phyloP scores from a whole-genome alignment of 2,113 vertebrate genomes.

The Gulo gulo region DNA sequence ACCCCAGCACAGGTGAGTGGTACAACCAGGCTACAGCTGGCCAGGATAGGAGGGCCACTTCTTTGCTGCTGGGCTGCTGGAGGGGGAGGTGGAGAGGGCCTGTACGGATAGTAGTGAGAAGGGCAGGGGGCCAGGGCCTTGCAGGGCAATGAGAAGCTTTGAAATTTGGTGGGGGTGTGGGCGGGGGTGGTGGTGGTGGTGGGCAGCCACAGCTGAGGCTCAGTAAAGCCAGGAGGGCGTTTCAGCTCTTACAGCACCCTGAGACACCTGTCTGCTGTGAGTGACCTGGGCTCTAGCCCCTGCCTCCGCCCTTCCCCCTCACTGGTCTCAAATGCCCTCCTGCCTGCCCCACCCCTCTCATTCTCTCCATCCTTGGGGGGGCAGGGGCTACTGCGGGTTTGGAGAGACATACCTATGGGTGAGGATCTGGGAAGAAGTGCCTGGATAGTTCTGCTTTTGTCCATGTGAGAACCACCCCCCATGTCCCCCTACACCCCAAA shows the following conservation, averaged over 20 bases:
- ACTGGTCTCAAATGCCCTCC: neutral
- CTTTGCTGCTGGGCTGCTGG: neutral
- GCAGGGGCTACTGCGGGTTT: neutral
- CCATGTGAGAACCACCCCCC: neutral
- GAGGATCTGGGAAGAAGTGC: neutral
- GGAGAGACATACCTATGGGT: neutral
- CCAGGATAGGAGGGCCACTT: neutral
- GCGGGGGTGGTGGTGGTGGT: too few species aligned
- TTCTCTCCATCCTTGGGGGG: neutral
- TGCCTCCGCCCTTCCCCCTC: neutral
- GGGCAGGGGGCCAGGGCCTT: neutral
- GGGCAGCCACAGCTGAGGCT: neutral
- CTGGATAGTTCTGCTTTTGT: neutral
- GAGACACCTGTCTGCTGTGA: neutral
- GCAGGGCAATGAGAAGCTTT: neutral
- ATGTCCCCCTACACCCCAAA: accelerated
- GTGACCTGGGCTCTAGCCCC: neutral
- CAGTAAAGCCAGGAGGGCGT: neutral
- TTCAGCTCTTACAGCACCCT: neutral
- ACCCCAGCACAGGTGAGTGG: neutral
- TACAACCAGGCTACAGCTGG: neutral
- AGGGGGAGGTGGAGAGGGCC: neutral
- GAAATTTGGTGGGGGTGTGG: too few species aligned
- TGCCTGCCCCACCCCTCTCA: too few species aligned
- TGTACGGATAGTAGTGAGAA: neutral